These are phyloP conservation scores for Ceyx margarethae DNA, from an alignment of 2,113 vertebrate species.

Conservation along the genomic window DNA sequence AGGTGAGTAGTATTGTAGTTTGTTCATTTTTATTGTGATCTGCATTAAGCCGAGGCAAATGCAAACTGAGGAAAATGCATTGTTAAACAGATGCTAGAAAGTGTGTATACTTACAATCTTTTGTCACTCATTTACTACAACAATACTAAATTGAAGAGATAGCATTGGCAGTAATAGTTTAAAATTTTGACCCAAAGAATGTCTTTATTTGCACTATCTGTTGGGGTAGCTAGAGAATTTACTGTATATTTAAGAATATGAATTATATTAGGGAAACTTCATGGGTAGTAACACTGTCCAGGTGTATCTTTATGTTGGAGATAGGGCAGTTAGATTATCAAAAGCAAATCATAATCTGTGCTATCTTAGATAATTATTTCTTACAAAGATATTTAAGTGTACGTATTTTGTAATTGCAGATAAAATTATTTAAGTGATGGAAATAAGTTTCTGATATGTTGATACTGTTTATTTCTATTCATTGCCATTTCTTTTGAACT, in stretches of 20 bases:
- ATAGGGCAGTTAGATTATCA: slow-evolving; percentile 56
- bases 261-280: slow-evolving; percentile 57
- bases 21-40: slow-evolving; percentile 51
- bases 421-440: slow-evolving; percentile 63
- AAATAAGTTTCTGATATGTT: slow-evolving; percentile 51
- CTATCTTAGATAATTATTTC: slow-evolving; percentile 48
- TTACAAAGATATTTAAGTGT: slow-evolving; percentile 65
- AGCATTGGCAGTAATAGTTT: slow-evolving; percentile 32
- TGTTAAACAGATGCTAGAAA: slow-evolving; percentile 49
- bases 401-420: slow-evolving; percentile 73
- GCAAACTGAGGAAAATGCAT: not conserved
- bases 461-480: slow-evolving; percentile 56
- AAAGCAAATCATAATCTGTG: slow-evolving; percentile 41
- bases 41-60: slow-evolving; percentile 22
- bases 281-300: slow-evolving; percentile 69
- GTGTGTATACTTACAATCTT: slow-evolving; percentile 64
- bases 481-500: slow-evolving; percentile 48
- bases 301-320: slow-evolving; percentile 21
- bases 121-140: slow-evolving; percentile 68
- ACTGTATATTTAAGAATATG: slow-evolving; percentile 70
- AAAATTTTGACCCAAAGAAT: slow-evolving; percentile 81
- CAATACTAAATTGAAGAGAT: slow-evolving; percentile 45
- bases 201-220: slow-evolving; percentile 83
- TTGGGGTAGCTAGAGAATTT: slow-evolving; percentile 69
- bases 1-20: slow-evolving; percentile 45